Base-by-base conservation (phyloP, 1,140 invertebrate species). In the Condylostylus longicornis region DNA sequence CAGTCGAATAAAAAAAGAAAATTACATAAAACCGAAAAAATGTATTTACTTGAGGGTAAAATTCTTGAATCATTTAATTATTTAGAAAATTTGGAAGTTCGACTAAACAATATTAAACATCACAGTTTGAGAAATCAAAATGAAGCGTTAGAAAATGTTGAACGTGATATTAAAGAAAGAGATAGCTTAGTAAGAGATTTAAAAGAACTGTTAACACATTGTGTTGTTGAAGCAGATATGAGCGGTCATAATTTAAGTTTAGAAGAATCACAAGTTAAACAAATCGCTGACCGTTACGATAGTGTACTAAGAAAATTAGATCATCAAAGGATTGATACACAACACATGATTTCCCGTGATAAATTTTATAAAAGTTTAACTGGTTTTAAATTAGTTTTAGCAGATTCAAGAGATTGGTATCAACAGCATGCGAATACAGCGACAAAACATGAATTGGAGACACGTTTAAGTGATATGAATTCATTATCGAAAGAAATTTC, bases 361-460 rank as follows among this genome's bases (percentile, higher is more conserved):
- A 51, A 51, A 18, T 58, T 58, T 35, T 57, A 58, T 30, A 60
- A 60, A n/a, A 60, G 52, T 18, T 38, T 61, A 22, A 61, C 52
- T 0, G 54, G 57, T 3, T 55, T 61, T 9, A 61, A 61, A 34
- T 32, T 61, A 7, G 53, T 57, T 0, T 18, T 61, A 18, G 58
- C 58, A 5, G 58, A 61, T 13, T 57, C 53, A 2, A 34, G 57
- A 5, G 58, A 61, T 32, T 61, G 58, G 58, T 61, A 58, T 28
- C 54, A 58, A 19, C 58, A 61, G 29, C 53, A 61, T 36, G 51
- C 58, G 2, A 51, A 45, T n/a, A 45, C 43, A 0, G 54, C 55
- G 20, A 52, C 42, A n/a, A 43, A 50, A 20, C 34, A 42, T n/a
- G 52, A 57, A 18, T 41, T 61, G 3, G 52, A 60, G 13, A 55